phyloP scores from a whole-genome alignment of 2,797 vertebrate species.

The Pachyuromys duprasi region DNA sequence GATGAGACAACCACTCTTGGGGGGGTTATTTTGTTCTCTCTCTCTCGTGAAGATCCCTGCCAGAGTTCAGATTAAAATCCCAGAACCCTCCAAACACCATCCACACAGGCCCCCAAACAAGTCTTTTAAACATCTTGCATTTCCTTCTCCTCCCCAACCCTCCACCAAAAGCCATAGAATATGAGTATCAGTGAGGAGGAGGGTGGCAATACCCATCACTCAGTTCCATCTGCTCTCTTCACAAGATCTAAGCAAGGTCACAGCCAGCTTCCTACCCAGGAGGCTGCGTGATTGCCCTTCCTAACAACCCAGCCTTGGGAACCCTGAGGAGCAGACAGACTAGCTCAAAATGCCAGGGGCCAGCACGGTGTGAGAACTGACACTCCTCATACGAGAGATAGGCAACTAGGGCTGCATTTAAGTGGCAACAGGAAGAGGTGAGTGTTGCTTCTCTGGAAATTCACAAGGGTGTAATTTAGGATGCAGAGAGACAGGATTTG shows the following conservation, averaged over 20 bases:
- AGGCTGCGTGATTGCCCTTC: background rate
- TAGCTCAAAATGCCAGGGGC: background rate
- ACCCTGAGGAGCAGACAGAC: background rate
- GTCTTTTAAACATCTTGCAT: background rate
- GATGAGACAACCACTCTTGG: background rate
- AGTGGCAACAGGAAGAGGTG: background rate
- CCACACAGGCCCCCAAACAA: background rate
- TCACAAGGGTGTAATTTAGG: background rate
- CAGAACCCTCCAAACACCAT: background rate
- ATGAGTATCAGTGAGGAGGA: background rate
- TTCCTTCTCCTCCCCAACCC: background rate
- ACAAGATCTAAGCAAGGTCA: background rate
- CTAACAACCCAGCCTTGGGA: background rate
- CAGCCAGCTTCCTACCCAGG: background rate
- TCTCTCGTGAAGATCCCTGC: background rate
- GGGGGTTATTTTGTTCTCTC: background rate
- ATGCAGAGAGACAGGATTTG: conserved; percentile 36
- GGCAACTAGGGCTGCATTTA: background rate
- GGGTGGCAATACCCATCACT: background rate
- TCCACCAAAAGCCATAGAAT: background rate
- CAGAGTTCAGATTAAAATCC: background rate
- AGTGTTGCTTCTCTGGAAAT: conserved; percentile 14
- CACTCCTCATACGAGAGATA: background rate
- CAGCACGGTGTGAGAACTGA: background rate
- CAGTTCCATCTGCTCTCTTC: background rate